Base-by-base conservation (phyloP, 1,140 invertebrate species). In the Kradibia gibbosae region DNA sequence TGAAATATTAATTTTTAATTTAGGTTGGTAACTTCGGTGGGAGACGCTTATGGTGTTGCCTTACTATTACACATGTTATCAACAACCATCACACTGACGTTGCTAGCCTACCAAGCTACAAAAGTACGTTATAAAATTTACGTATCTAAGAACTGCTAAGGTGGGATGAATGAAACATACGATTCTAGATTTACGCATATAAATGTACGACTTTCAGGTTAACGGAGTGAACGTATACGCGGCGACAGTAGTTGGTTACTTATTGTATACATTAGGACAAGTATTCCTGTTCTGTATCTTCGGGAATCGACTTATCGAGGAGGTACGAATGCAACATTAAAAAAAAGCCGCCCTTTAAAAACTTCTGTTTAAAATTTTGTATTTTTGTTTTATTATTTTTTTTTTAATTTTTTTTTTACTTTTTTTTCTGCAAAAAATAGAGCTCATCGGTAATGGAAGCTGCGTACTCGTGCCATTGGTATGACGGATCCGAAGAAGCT, bases 391-490 rank as follows among this genome's bases (percentile, higher is more conserved):
- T 42, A 45, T 71, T 42, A 57, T 57, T 7, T 5, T 57, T 10
- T 25, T 10, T 22, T n/a, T 8, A 34, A 31, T 34, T 31, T 17
- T 28, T 65, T 10, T 10, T 76, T 81, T 78, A 17, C 42, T n/a
- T 72, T 31, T 15, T 84, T 83, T 83, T 75, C 28, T 17, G 53
- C 34, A 60, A 36, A 75, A 83, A 85, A 36, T 86, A 96, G 95
- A 96, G 96, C 85, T 96, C 95, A 85, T 96, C 96, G 1, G 96
- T 97, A 4, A 96, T 97, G 95, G 95, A 97, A 91, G 96, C 96
- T 1, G 96, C 96, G 0, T 97, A 97, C 88, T 96, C 95, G 28
- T 96, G 95, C 85, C 95, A 96, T 81, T 97, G 96, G 96, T 97
- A 97, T 86, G 95, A 96, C 85, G 96, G 96, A 3, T 96, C 95